Conservation (phyloP, 2,113 vertebrate genomes). For the Hypomesus transpacificus region DNA sequence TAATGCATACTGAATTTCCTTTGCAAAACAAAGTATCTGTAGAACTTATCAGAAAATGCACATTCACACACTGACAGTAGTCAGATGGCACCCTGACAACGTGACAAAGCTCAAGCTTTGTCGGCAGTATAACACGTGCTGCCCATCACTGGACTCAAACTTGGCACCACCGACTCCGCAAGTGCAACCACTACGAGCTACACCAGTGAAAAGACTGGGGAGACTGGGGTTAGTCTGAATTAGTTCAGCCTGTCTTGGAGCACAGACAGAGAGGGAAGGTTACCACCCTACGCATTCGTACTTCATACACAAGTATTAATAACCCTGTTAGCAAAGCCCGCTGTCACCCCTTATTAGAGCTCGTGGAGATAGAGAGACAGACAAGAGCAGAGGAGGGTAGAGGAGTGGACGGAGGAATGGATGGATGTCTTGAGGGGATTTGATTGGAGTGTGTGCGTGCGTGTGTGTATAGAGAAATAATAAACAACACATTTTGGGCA, state of each 20-base stretch:
- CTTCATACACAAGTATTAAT: constrained; percentile 57
- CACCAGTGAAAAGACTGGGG: no score
- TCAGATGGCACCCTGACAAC: no score
- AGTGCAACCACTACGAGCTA: no score
- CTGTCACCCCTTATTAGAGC: constrained; percentile 59
- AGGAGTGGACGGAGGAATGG: constrained; percentile 10
- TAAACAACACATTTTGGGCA: no score
- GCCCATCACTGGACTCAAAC: no score
- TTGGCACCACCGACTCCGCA: no score
- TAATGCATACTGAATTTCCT: no score
- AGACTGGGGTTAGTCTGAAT: neutral
- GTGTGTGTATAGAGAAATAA: neutral
- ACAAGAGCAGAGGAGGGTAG: constrained; percentile 27
- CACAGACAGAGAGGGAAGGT: constrained; percentile 31
- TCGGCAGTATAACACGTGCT: no score
- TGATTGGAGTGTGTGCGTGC: neutral
- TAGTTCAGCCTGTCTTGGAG: neutral
- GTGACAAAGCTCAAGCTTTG: no score
- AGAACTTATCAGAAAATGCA: no score
- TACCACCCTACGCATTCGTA: constrained; percentile 34
- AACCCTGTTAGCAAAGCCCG: constrained; percentile 51
- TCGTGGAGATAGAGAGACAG: constrained; percentile 11
- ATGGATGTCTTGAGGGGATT: neutral
- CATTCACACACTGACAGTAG: no score
- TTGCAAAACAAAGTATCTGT: no score